Evolutionary conservation across 2,797 vertebrate species (phyloP), one percentile per base, ranked within the genome.

Genomic region (Clarias platycephalus): DNA sequence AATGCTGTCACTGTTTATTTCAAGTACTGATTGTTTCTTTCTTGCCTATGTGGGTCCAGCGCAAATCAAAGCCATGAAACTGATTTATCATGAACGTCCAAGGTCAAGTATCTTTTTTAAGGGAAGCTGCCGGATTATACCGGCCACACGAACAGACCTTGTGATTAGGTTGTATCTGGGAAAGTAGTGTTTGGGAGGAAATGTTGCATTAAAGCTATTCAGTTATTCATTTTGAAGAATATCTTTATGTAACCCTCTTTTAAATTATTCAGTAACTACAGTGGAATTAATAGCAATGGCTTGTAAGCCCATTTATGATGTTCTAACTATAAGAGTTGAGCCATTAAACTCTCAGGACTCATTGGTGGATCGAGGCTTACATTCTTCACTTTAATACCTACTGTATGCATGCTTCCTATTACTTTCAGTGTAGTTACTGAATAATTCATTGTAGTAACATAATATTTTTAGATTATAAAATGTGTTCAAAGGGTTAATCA

Each of bases 121-220:
- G 20, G 49, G 49, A 81, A 53, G 84, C 75, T 81, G 40, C 18
- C 28, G 44, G 79, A 86, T 86, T 83, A 83, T 86, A 72, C 80
- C 80, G 86, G 80, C 83, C n/a, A 28, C 60, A 53, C 7, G 49
- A 64, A 18, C 77, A 64, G 49, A 49, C 37, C 60, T 20, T 28
- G 60, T 22, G n/a, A 22, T 64, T 37, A 44, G n/a, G n/a, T 28
- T 18, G 37, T 49, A 26, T 62, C 64, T n/a, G 20, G 24, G 37
- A 15, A n/a, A 49, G 60, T 20, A 10, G 2, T 64, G 62, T 28
- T 64, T 49, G 64, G 77, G 60, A 49, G 8, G 28, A 80, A 22
- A 49, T 15, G 5, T 78, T 40, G 22, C 31, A 62, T 78, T 62
- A 60, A 64, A 26, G 3, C 16, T 64, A 34, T 64, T 80, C 28